Conservation (phyloP, 2,113 vertebrate genomes). For the Salvelinus sp. region DNA sequence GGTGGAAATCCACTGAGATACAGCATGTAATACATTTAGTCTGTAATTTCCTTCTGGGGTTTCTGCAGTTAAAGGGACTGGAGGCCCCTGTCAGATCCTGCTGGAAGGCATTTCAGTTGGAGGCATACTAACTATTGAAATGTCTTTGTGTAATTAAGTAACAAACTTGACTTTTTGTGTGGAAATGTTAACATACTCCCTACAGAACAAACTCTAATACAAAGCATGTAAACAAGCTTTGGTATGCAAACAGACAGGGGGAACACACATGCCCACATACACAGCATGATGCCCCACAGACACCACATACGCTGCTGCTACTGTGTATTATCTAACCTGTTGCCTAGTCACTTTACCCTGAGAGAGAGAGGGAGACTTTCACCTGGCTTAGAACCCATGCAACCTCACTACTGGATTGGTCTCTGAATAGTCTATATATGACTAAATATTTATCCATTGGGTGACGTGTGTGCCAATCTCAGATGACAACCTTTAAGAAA, state of each 20-base stretch:
- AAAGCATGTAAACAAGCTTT: not conserved
- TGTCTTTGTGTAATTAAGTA: not conserved
- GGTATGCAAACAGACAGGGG: not conserved
- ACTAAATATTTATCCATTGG: too few relatives aligned
- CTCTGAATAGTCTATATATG: too few relatives aligned
- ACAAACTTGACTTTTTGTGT: too few relatives aligned
- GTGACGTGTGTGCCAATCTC: too few relatives aligned
- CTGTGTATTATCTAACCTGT: too few relatives aligned
- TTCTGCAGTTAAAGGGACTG: not conserved
- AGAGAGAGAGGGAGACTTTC: too few relatives aligned
- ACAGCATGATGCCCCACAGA: not conserved
- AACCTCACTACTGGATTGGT: too few relatives aligned
- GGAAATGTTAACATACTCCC: not conserved
- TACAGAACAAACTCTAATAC: not conserved
- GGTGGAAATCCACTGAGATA: not conserved
- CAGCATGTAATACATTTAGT: not conserved
- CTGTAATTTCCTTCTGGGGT: not conserved
- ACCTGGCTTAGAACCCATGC: too few relatives aligned
- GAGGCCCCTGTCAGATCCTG: not conserved
- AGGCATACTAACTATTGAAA: not conserved
- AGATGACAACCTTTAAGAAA: too few relatives aligned
- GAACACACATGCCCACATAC: slow-evolving; percentile 24
- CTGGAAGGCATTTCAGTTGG: not conserved
- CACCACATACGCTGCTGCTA: not conserved
- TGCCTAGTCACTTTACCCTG: too few relatives aligned